A percentile compares a stretch with the other conserved stretches of the same genome.
Conservation (phyloP, 2,888 invertebrate species). For the Drosophila setosimentum region DNA sequence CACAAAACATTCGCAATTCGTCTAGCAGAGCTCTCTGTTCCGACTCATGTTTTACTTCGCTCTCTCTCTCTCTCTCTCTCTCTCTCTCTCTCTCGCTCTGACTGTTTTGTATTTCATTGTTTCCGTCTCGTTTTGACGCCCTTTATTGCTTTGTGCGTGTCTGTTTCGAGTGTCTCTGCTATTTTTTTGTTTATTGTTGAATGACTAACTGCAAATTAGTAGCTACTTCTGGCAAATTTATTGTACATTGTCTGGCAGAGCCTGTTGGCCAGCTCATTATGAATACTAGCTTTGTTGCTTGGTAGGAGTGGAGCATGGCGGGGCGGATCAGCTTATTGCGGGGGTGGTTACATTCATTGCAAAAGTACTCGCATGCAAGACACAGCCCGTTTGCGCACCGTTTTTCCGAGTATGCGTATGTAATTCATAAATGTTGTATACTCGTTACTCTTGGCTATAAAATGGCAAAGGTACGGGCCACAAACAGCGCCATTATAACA, state of each 20-base stretch:
- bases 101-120: constrained; percentile 5
- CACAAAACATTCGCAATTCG: constrained; percentile 50
- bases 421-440: constrained; percentile 66
- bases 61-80: background rate
- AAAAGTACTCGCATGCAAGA: constrained; percentile 26
- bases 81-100: background rate
- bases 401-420: constrained; percentile 22
- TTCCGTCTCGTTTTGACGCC: constrained; percentile 1
- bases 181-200: constrained; percentile 43
- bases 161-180: constrained; percentile 31
- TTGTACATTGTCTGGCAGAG: constrained; percentile 60
- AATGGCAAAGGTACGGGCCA: constrained; percentile 62
- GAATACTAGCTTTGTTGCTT: constrained; percentile 34
- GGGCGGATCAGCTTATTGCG: background rate
- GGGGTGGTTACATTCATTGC: constrained; percentile 9
- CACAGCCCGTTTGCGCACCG: background rate
- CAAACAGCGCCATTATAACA: constrained; percentile 39
- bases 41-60: background rate
- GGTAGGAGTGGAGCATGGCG: too few relatives aligned
- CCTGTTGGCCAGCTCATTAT: constrained; percentile 62
- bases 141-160: constrained; percentile 35
- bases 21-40: constrained; percentile 13
- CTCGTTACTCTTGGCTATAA: constrained; percentile 66
- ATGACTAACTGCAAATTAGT: constrained; percentile 75
- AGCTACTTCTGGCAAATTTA: constrained; percentile 77